Base-by-base conservation (phyloP, 1,140 invertebrate genomes). In the Zaprionus camerounensis region DNA sequence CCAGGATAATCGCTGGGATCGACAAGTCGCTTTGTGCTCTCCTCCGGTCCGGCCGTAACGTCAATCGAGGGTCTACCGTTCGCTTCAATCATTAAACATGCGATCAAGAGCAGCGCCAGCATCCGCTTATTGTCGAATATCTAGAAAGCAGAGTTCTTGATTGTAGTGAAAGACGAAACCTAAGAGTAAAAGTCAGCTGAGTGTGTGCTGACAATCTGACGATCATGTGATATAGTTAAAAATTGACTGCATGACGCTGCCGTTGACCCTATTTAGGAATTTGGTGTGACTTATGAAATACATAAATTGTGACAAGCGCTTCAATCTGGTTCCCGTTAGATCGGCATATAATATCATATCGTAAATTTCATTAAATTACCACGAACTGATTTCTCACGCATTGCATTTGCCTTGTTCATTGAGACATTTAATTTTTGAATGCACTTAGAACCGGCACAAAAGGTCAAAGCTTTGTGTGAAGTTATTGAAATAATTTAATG, bases 1-100 rank as follows among this genome's bases (percentile, higher is more conserved):
- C 91, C 91, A 44, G 85, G 73, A 22, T 92, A 92, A 15, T 78
- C 82, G 41, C 80, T 81, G 49, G 86, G 84, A 61, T 88, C 78
- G 15, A 79, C 82, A 2, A 28, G 15, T 9, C 28, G 65, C 41
- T 46, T 38, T 34, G 13, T 34, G 41, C n/a, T 46, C 41, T 46
- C n/a, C 24, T 13, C 46, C 0, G 2, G 5, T 17, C 12, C 17
- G 17, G n/a, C 12, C 51, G 22, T 46, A 57, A 71, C 71, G 1
- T 31, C 57, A 17, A 65, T 0, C 31, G 84, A 90, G 20, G 84
- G 84, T 57, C 85, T 63, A 41, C 69, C 5, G 31, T 15, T 41
- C 34, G 31, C 56, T 7, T 51, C 11, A 3, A 5, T 34, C 3
- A 44, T 24, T 0, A 71, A 59, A 11, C 53, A 64, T n/a, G 66